A percentile compares a stretch with the other conserved stretches of the same genome.
phyloP scores from a whole-genome alignment of 2,888 invertebrate genomes.

The Hirtodrosophila confusa region DNA sequence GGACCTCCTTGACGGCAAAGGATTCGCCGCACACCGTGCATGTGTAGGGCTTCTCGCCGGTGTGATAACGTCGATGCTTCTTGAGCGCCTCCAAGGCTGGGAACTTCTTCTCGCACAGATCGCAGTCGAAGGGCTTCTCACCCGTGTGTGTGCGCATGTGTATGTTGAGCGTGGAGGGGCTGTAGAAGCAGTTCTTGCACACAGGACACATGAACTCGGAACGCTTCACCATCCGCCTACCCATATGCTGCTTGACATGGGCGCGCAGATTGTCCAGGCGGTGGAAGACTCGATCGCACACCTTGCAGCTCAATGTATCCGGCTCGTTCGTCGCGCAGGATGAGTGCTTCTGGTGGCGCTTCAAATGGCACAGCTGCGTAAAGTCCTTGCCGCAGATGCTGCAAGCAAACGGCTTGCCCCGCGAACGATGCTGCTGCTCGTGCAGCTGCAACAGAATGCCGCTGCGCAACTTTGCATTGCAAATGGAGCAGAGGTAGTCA shows the following conservation, averaged over 20 bases:
- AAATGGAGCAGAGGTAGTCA: conserved; percentile 87
- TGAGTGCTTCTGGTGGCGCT: conserved; percentile 81
- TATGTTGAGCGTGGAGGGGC: conserved; percentile 86
- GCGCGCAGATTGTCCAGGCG: conserved; percentile 90
- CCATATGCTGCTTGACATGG: conserved; percentile 89
- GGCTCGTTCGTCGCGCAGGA: conserved; percentile 80
- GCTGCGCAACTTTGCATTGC: conserved; percentile 88
- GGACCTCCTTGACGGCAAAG: conserved; percentile 93
- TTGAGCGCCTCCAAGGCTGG: conserved; percentile 90
- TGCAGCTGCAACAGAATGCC: conserved; percentile 88
- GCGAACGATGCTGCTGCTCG: conserved; percentile 87
- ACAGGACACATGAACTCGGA: conserved; percentile 87
- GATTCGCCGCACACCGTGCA: conserved; percentile 90
- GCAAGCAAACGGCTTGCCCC: conserved; percentile 87
- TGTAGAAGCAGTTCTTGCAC: conserved; percentile 88
- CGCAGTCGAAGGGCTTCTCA: conserved; percentile 88
- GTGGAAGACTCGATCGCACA: conserved; percentile 82
- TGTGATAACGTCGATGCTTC: conserved; percentile 88
- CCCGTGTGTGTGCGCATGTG: conserved; percentile 89
- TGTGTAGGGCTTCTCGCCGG: conserved; percentile 88
- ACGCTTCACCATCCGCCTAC: conserved; percentile 85
- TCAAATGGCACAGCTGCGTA: conserved; percentile 91
- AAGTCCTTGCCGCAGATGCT: conserved; percentile 89
- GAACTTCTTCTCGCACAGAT: conserved; percentile 88
- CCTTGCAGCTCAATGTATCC: conserved; percentile 82